Conservation (phyloP, 1,140 invertebrate species). For the Pogonomyrmex barbatus region DNA sequence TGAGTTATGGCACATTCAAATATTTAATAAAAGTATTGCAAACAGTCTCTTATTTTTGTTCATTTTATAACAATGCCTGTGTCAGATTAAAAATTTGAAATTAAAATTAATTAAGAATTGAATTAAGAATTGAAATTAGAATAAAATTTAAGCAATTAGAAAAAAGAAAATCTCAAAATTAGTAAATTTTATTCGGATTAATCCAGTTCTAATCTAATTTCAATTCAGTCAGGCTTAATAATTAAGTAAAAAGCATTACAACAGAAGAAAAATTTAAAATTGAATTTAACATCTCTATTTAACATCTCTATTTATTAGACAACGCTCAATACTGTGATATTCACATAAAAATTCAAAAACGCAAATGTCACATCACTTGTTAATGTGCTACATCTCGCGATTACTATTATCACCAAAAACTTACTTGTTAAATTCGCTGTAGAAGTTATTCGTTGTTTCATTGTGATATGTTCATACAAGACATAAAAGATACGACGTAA, state of each 20-base stretch:
- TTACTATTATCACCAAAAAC: slow-evolving; percentile 33
- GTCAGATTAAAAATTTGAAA: no score
- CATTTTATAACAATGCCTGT: neutral
- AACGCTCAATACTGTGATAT: neutral
- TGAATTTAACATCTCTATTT: slow-evolving; percentile 6
- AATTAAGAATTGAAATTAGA: no score
- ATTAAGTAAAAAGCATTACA: neutral
- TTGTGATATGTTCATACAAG: neutral
- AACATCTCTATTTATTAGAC: slow-evolving; percentile 3
- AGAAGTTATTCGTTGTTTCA: slow-evolving; percentile 24
- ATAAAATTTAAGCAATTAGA: no score
- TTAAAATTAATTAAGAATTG: no score
- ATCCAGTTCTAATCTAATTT: no score
- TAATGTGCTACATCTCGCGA: slow-evolving; percentile 23
- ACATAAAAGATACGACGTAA: neutral
- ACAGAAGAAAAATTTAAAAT: neutral
- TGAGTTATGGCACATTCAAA: neutral
- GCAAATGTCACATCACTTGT: slow-evolving; percentile 13
- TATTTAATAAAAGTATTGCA: neutral
- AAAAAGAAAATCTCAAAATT: no score
- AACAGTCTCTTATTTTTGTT: neutral
- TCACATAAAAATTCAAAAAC: slow-evolving; percentile 38
- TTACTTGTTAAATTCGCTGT: slow-evolving; percentile 32
- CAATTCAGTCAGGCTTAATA: neutral
- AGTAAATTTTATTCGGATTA: no score